Evolutionary conservation across 1,140 invertebrate genomes (phyloP).

Genomic region (Saccostrea cuccullata): DNA sequence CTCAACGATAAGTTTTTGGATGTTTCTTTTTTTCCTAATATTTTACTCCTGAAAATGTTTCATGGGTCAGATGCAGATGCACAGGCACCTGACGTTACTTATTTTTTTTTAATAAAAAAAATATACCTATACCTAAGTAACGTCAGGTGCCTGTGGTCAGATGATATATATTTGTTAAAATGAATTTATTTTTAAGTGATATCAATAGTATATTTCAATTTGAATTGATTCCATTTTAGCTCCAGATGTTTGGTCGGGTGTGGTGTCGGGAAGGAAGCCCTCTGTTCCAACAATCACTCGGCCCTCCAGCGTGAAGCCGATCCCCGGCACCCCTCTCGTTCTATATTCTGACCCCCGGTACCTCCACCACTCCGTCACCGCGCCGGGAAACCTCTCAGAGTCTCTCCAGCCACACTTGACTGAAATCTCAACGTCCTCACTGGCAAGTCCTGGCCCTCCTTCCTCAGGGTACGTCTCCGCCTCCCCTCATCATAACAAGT

Average conservation of each 20-base stretch:
- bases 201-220: too few species aligned
- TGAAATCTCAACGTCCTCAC: background rate
- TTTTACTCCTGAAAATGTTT: too few species aligned
- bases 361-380: background rate
- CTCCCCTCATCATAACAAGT: background rate
- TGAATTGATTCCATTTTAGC: conserved; percentile 46
- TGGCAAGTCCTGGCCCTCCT: background rate
- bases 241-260: conserved; percentile 69
- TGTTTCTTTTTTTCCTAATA: too few species aligned
- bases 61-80: too few species aligned
- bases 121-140: too few species aligned
- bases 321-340: conserved; percentile 58
- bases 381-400: background rate
- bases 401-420: background rate
- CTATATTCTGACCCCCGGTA: background rate
- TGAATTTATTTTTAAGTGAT: too few species aligned
- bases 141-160: too few species aligned
- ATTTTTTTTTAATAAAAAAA: too few species aligned
- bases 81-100: too few species aligned
- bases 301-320: conserved; percentile 55
- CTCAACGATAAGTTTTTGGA: too few species aligned
- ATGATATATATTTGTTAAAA: too few species aligned
- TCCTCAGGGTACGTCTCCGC: background rate
- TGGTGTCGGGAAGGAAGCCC: conserved; percentile 68
- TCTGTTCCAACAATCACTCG: conserved; percentile 39